Evolutionary conservation across 2,888 invertebrate species (phyloP).

Genomic region (Lymantria monacha): DNA sequence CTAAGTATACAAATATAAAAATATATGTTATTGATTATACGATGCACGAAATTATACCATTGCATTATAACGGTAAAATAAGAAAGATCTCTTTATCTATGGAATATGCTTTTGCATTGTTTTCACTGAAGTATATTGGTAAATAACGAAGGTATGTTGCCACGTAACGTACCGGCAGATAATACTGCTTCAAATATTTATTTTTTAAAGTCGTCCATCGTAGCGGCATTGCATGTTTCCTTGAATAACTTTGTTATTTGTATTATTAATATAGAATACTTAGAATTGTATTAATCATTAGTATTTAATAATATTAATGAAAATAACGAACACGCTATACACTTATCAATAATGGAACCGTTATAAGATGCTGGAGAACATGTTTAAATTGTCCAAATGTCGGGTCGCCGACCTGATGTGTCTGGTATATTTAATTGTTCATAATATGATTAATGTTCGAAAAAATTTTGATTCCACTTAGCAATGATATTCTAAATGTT

Average conservation of each 20-base stretch:
- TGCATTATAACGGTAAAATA: too few relatives aligned
- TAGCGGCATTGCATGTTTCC: conserved; percentile 31
- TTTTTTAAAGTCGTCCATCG: conserved; percentile 1
- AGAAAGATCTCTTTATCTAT: too few relatives aligned
- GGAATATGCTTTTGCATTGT: too few relatives aligned
- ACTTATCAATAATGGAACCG: conserved; percentile 17
- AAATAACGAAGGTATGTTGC: too few relatives aligned
- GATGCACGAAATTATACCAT: too few relatives aligned
- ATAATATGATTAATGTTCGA: conserved; percentile 38
- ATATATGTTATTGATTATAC: too few relatives aligned
- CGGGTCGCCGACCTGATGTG: conserved; percentile 32
- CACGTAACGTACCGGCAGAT: too few relatives aligned
- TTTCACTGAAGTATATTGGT: too few relatives aligned
- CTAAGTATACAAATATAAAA: too few relatives aligned
- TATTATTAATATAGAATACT: conserved; percentile 1
- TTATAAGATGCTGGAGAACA: conserved; percentile 16
- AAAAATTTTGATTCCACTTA: conserved; percentile 31
- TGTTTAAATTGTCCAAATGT: conserved; percentile 45
- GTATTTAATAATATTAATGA: conserved; percentile 14
- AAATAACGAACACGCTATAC: conserved; percentile 29
- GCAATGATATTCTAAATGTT: neutral
- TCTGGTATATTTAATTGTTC: conserved; percentile 25
- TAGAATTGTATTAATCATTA: neutral
- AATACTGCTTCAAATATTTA: too few relatives aligned
- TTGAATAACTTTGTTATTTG: conserved; percentile 16